Conservation (phyloP, 2,888 invertebrate species). For the Oligia strigilis region DNA sequence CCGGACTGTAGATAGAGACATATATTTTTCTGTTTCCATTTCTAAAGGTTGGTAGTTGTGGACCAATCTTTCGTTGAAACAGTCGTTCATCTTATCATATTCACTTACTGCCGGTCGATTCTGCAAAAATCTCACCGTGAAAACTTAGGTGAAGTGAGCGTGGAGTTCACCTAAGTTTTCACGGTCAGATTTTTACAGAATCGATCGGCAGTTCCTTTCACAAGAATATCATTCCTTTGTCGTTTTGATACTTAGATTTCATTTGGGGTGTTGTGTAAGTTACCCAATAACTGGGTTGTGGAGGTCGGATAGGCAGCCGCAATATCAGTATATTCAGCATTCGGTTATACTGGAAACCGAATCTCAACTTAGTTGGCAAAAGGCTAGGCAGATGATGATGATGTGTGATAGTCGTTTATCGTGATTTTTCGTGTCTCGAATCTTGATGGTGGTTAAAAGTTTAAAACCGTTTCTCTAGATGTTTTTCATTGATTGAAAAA, state of each 20-base stretch:
- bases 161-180: too few relatives aligned
- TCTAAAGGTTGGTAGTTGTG: not conserved
- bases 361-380: not conserved
- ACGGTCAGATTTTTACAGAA: too few relatives aligned
- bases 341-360: too few relatives aligned
- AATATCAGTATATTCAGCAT: not conserved
- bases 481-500: constrained; percentile 36
- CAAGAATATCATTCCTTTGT: not conserved
- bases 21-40: not conserved
- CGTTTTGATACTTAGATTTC: not conserved
- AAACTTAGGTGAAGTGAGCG: too few relatives aligned
- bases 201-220: not conserved
- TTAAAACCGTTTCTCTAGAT: constrained; percentile 9
- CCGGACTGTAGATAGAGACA: not conserved
- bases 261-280: not conserved
- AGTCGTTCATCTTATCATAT: not conserved
- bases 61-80: not conserved
- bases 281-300: too few relatives aligned
- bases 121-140: too few relatives aligned
- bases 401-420: not conserved
- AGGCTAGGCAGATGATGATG: too few relatives aligned
- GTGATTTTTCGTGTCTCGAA: not conserved
- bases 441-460: constrained; percentile 39
- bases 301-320: not conserved
- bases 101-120: too few relatives aligned